These are phyloP conservation scores for Momotus momota DNA, from an alignment of 2,797 vertebrate species.

Conservation along the genomic window DNA sequence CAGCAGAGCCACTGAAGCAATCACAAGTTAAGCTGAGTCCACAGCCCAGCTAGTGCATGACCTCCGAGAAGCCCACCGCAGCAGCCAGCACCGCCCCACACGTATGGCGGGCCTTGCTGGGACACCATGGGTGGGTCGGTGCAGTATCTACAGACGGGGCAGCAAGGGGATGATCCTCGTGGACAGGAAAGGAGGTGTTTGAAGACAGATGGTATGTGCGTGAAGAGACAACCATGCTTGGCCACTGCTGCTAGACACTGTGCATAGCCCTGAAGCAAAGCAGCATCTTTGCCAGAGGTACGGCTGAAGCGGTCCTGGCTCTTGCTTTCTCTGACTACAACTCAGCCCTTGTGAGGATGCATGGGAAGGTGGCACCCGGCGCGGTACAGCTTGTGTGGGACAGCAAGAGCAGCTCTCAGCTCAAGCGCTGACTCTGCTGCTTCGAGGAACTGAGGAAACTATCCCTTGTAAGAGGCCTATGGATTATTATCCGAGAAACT, in stretches of 20 bases:
- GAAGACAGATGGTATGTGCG: neutral
- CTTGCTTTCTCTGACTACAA: neutral
- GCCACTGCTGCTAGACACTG: neutral
- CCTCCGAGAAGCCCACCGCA: neutral
- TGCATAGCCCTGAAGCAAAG: neutral
- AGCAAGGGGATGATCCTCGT: neutral
- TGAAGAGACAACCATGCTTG: neutral
- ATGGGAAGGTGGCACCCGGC: neutral
- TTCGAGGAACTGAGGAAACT: neutral
- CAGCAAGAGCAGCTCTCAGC: neutral
- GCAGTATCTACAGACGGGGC: neutral
- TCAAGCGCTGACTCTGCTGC: neutral
- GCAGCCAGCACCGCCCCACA: neutral
- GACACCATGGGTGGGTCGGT: fast-evolving
- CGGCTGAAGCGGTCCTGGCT: neutral
- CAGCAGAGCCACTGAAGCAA: neutral
- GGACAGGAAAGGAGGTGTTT: neutral
- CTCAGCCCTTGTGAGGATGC: neutral
- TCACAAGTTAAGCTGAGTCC: neutral
- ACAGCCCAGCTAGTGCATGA: fast-evolving
- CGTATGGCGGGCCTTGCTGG: fast-evolving
- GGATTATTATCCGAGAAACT: neutral
- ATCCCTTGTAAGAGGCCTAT: neutral
- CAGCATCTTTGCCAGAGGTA: neutral
- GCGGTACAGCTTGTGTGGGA: no score